A percentile compares a stretch with the other conserved stretches of the same genome.
Evolutionary conservation across 2,113 vertebrate species (phyloP).

Genomic region (Neotoma lepida): DNA sequence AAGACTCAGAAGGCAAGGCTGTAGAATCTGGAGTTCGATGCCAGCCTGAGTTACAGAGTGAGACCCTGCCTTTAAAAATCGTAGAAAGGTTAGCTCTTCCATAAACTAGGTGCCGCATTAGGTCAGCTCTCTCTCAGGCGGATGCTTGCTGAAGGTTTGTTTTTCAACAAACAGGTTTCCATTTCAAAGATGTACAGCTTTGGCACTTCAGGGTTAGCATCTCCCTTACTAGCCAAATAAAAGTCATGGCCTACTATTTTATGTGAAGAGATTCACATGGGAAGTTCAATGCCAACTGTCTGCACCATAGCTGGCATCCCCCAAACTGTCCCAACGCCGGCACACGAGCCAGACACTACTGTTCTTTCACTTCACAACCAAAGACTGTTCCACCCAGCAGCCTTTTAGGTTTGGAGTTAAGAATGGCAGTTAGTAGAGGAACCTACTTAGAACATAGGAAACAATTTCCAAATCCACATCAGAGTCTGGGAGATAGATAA

Average conservation of each 20-base stretch:
- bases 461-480: background rate
- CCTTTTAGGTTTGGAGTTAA: slow-evolving; percentile 7
- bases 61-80: background rate
- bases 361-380: slow-evolving; percentile 7
- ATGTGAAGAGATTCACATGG: background rate
- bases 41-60: background rate
- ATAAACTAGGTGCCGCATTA: background rate
- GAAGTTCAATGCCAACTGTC: slow-evolving; percentile 29
- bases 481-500: background rate
- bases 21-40: background rate
- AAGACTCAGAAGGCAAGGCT: background rate
- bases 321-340: background rate
- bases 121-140: background rate
- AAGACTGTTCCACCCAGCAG: background rate
- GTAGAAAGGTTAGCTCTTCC: background rate
- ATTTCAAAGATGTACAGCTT: background rate
- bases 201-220: background rate
- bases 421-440: background rate
- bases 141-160: background rate
- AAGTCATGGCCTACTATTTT: background rate
- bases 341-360: background rate
- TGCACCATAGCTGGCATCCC: background rate
- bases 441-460: background rate
- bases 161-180: slow-evolving; percentile 19
- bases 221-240: slow-evolving; percentile 40